These are phyloP conservation scores for Paralvinella palmiformis DNA, from an alignment of 1,140 invertebrate genomes.

Conservation along the genomic window DNA sequence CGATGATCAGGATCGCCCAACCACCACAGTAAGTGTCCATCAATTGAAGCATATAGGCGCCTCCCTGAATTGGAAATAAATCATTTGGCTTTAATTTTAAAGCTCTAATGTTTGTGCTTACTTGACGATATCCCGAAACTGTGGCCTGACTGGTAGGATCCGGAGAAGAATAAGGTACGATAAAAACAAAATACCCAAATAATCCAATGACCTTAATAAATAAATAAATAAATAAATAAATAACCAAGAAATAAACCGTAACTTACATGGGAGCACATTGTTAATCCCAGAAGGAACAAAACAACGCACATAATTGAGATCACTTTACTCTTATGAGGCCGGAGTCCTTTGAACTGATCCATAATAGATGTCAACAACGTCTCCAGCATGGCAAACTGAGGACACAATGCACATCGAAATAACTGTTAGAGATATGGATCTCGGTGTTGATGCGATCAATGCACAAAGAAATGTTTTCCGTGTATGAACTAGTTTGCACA, in stretches of 20 bases:
- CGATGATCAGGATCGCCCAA: constrained; percentile 75
- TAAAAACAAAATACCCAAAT: not conserved
- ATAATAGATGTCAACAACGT: constrained; percentile 63
- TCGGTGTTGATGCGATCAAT: too few relatives aligned
- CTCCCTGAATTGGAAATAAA: constrained; percentile 49
- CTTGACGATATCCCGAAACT: too few relatives aligned
- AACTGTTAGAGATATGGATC: too few relatives aligned
- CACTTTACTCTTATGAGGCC: constrained; percentile 31
- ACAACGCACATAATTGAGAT: constrained; percentile 18
- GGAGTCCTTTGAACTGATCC: constrained; percentile 60
- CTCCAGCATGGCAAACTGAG: constrained; percentile 72
- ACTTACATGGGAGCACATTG: constrained; percentile 22
- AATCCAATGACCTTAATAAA: too few relatives aligned
- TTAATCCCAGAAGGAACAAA: constrained; percentile 24
- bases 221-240: not conserved
- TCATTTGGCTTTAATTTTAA: too few relatives aligned
- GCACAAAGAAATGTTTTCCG: too few relatives aligned
- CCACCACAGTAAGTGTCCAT: constrained; percentile 81
- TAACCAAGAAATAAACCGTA: not conserved
- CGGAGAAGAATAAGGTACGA: not conserved
- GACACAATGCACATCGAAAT: too few relatives aligned
- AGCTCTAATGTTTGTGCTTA: too few relatives aligned
- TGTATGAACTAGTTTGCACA: not conserved
- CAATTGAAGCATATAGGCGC: constrained; percentile 74
- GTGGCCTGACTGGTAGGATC: too few relatives aligned